Evolutionary conservation across 2,888 invertebrate genomes (phyloP), one percentile per base, ranked within the genome.

Genomic region (Hermaeophaga mercurialis): DNA sequence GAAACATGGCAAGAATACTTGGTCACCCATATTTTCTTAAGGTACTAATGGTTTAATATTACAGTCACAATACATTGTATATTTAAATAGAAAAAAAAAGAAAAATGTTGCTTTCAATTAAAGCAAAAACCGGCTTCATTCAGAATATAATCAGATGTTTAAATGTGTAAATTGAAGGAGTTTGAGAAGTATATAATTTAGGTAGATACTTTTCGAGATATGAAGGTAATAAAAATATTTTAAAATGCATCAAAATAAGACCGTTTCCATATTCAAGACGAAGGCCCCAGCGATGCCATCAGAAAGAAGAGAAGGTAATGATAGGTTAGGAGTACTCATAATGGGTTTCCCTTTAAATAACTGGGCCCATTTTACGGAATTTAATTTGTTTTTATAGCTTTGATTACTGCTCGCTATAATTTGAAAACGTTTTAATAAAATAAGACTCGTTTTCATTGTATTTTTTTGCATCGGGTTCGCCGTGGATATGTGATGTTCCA

Each of bases 351-450:
- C 52, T 52, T 76, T 74, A 76, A 77, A 76, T 74, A 75, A 73
- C 73, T 73, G 74, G 74, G 73, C 73, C 77, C 75, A 74, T 77
- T 77, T 76, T 76, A 76, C 69, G 72, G 75, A 75, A 77, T 78
- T 78, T 78, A 78, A 78, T 78, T 78, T 78, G 77, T 78, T 78
- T 78, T 78, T 78, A 78, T 78, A 77, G 78, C 77, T 78, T 77
- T 78, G 77, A 78, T 78, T 78, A 78, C 77, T 69, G 70, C 73
- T 76, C 67, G 75, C 75, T 73, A 74, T 77, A 76, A 77, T 77
- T 76, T 75, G 75, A 76, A 76, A 77, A 75, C 76, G 75, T 77
- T 75, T 74, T 74, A 74, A 73, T 74, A 73, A 75, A 75, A 73
- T 70, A 70, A 71, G 69, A 69, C 68, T 47, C 63, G 64, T 67